These are phyloP conservation scores for Eolophus roseicapilla DNA, from an alignment of 2,113 vertebrate species.

Conservation along the genomic window DNA sequence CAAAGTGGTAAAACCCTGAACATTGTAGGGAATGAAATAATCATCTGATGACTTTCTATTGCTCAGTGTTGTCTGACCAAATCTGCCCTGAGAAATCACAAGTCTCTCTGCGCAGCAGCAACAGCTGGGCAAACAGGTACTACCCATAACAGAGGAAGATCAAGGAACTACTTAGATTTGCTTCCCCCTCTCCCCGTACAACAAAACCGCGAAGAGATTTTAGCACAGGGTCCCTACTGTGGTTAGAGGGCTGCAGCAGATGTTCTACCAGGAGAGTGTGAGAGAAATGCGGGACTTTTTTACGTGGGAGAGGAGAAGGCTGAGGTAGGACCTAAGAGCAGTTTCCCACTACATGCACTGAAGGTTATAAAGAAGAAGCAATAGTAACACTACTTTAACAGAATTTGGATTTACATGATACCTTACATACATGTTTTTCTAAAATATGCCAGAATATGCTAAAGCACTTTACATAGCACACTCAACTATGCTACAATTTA, in stretches of 20 bases:
- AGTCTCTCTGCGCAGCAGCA: accelerated
- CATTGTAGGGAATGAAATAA: background rate
- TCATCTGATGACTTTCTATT: background rate
- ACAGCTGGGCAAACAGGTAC: background rate
- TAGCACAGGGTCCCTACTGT: background rate
- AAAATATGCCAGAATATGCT: background rate
- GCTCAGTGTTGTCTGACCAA: background rate
- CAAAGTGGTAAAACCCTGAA: background rate
- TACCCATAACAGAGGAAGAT: background rate
- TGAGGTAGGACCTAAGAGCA: background rate
- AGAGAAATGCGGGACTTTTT: background rate
- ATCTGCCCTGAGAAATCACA: background rate
- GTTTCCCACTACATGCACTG: background rate
- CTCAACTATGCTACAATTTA: background rate
- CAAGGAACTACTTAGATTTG: background rate
- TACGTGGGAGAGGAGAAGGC: background rate
- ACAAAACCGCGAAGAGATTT: background rate
- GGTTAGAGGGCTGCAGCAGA: background rate
- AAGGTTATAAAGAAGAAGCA: background rate
- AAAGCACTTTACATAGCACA: background rate
- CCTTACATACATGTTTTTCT: background rate
- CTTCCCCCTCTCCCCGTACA: background rate
- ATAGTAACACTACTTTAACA: background rate
- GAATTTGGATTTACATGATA: background rate
- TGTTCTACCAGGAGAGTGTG: background rate